phyloP scores from a whole-genome alignment of 2,888 invertebrate genomes.

The Drosophila paracracens region DNA sequence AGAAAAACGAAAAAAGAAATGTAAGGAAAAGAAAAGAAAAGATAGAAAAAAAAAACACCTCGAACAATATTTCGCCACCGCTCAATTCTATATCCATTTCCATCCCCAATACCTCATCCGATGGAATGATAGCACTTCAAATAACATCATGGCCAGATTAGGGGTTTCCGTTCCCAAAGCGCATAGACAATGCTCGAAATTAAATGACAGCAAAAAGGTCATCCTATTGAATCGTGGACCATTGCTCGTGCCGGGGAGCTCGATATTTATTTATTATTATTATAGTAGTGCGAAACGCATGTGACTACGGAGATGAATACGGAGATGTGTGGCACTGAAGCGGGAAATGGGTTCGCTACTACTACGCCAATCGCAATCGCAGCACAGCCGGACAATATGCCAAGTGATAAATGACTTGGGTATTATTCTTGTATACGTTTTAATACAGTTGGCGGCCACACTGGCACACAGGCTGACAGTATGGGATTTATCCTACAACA shows the following conservation, averaged over 20 bases:
- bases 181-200: conserved; percentile 81
- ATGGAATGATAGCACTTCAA: conserved; percentile 77
- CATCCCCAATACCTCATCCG: conserved; percentile 51
- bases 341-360: conserved; percentile 80
- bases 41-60: conserved; percentile 51
- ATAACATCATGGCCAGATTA: conserved; percentile 81
- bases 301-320: conserved; percentile 40
- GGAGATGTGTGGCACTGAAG: conserved; percentile 68
- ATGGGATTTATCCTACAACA: conserved; percentile 47
- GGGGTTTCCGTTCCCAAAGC: conserved; percentile 83
- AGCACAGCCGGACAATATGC: conserved; percentile 82
- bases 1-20: conserved; percentile 34
- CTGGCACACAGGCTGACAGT: conserved; percentile 35
- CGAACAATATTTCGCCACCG: conserved; percentile 56
- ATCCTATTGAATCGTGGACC: conserved; percentile 74
- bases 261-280: conserved; percentile 79
- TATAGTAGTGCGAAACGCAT: conserved; percentile 69
- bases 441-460: conserved; percentile 64
- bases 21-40: not conserved
- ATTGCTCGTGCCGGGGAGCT: conserved; percentile 58
- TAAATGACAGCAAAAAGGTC: conserved; percentile 81
- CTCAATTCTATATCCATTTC: conserved; percentile 65
- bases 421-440: conserved; percentile 70
- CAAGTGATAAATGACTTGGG: conserved; percentile 84
- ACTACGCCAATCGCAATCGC: conserved; percentile 82